phyloP scores from a whole-genome alignment of 2,888 invertebrate genomes.

The Epinotia nisella region DNA sequence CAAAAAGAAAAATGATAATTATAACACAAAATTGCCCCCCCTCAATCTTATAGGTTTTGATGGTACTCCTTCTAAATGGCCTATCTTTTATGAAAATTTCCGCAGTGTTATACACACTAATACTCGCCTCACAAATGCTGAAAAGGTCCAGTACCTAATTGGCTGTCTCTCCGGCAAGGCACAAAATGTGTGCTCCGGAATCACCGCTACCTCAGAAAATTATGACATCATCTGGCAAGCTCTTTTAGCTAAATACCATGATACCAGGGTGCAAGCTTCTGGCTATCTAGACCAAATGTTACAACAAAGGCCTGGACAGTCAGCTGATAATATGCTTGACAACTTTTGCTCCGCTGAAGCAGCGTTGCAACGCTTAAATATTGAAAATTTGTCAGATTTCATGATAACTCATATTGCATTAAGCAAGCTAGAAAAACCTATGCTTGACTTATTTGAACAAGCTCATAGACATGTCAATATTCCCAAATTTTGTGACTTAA shows the following conservation, averaged over 20 bases:
- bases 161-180: conserved; percentile 2
- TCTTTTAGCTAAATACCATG: conserved; percentile 9
- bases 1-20: conserved; percentile 1
- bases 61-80: neutral
- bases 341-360: conserved; percentile 5
- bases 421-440: neutral
- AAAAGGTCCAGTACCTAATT: conserved; percentile 1
- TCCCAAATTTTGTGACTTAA: neutral
- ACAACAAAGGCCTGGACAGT: neutral
- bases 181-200: neutral
- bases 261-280: conserved; percentile 12
- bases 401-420: conserved; percentile 3
- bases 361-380: conserved; percentile 6
- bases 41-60: neutral
- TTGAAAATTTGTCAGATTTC: conserved; percentile 7
- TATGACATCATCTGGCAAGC: conserved; percentile 9
- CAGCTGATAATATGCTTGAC: neutral
- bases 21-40: conserved; percentile 1
- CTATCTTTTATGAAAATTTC: neutral
- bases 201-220: neutral
- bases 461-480: neutral
- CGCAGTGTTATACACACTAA: neutral
- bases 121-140: neutral
- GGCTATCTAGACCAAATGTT: conserved; percentile 2
- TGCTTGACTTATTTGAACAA: conserved; percentile 4